Conservation (phyloP, 2,888 invertebrate species). For the Polyommatus iphigenia region DNA sequence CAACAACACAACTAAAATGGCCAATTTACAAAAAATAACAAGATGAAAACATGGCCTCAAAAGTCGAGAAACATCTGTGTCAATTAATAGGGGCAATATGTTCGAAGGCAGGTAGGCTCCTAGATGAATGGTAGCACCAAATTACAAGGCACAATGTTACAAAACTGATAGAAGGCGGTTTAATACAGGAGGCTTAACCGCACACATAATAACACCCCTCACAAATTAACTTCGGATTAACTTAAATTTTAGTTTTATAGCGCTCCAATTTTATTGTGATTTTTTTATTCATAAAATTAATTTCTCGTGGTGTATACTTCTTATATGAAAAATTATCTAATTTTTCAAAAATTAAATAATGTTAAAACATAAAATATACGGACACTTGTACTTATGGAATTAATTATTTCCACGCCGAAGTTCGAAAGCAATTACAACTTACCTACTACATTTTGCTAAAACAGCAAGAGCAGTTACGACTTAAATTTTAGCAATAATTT, state of each 20-base stretch:
- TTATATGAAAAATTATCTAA: too few relatives aligned
- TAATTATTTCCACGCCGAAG: too few relatives aligned
- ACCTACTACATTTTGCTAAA: too few relatives aligned
- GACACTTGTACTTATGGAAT: too few relatives aligned
- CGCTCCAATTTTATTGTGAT: neutral
- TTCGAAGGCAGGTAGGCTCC: conserved; percentile 40
- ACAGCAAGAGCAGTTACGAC: too few relatives aligned
- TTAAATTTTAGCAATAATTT: too few relatives aligned
- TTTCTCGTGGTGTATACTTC: neutral
- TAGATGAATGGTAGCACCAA: conserved; percentile 60
- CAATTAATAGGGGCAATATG: conserved; percentile 24
- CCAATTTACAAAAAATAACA: conserved; percentile 3
- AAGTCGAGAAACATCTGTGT: conserved; percentile 29
- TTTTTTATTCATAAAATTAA: neutral
- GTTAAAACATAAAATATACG: too few relatives aligned
- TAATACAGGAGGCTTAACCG: conserved; percentile 62
- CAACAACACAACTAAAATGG: neutral
- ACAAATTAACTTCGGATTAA: neutral
- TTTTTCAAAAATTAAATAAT: too few relatives aligned
- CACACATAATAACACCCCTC: conserved; percentile 38
- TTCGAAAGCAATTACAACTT: too few relatives aligned
- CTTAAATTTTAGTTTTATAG: conserved; percentile 2
- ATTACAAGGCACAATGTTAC: conserved; percentile 65
- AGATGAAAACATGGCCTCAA: neutral
- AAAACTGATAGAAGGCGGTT: conserved; percentile 62